A percentile compares a stretch with the other conserved stretches of the same genome.
These are phyloP conservation scores for Drosophila lacteicornis DNA, from an alignment of 1,140 invertebrate genomes.

Conservation along the genomic window DNA sequence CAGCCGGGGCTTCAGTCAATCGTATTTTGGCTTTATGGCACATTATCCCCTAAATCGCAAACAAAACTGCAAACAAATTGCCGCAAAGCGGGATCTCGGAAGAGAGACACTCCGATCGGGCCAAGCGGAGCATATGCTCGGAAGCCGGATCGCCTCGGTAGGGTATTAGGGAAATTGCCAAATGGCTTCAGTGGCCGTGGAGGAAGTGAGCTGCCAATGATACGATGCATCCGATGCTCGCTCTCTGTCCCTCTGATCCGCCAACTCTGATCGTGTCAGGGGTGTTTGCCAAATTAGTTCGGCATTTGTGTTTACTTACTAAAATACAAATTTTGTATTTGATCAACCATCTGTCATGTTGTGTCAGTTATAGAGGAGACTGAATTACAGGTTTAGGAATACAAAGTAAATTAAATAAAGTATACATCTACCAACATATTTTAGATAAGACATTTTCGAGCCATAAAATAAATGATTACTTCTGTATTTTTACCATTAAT, in stretches of 20 bases:
- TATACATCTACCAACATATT: too few species aligned
- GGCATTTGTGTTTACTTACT: slow-evolving; percentile 1
- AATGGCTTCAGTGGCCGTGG: slow-evolving; percentile 40
- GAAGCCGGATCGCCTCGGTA: slow-evolving; percentile 26
- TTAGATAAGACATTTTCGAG: too few species aligned
- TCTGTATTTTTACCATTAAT: too few species aligned
- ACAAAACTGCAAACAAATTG: slow-evolving; percentile 82
- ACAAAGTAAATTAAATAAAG: too few species aligned
- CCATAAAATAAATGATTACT: too few species aligned
- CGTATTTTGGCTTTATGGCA: slow-evolving; percentile 79
- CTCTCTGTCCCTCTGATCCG: slow-evolving; percentile 3
- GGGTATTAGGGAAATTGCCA: slow-evolving; percentile 53
- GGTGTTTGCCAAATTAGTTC: slow-evolving; percentile 25
- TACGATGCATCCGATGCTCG: slow-evolving; percentile 15
- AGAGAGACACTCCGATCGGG: slow-evolving; percentile 15
- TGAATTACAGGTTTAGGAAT: not conserved
- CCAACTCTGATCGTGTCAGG: slow-evolving; percentile 9
- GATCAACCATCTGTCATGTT: not conserved
- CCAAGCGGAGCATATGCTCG: slow-evolving; percentile 50
- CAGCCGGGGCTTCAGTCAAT: slow-evolving; percentile 68
- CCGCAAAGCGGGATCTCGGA: slow-evolving; percentile 34
- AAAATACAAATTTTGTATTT: not conserved
- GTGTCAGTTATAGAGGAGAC: not conserved
- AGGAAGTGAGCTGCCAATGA: slow-evolving; percentile 47
- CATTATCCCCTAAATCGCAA: slow-evolving; percentile 82